These are phyloP conservation scores for Orius laevigatus DNA, from an alignment of 1,140 invertebrate genomes.

Conservation along the genomic window DNA sequence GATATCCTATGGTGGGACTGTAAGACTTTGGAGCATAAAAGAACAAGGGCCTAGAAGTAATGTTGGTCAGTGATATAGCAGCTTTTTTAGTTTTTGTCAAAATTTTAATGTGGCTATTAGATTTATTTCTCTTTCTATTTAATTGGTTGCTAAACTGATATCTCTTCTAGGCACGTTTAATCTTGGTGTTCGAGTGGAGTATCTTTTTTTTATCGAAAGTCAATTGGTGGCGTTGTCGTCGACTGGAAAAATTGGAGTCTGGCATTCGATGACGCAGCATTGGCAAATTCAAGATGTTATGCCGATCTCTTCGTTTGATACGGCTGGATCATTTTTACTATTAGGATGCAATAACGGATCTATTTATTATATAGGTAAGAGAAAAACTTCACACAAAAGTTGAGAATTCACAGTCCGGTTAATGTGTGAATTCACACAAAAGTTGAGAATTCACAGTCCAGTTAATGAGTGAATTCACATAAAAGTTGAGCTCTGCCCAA, in stretches of 20 bases:
- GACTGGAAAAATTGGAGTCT: constrained; percentile 93
- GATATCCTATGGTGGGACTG: constrained; percentile 68
- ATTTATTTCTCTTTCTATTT: too few species aligned
- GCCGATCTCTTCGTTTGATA: constrained; percentile 87
- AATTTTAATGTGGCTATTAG: too few species aligned
- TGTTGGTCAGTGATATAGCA: constrained; percentile 39
- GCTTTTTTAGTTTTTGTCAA: not conserved
- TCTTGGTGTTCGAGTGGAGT: constrained; percentile 80
- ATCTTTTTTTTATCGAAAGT: constrained; percentile 92
- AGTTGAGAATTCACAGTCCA: too few species aligned
- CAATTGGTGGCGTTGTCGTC: constrained; percentile 87
- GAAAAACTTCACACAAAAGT: too few species aligned
- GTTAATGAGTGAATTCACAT: too few species aligned
- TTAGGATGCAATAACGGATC: constrained; percentile 91
- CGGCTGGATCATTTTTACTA: constrained; percentile 85
- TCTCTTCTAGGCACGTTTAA: constrained; percentile 82
- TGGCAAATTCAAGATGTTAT: constrained; percentile 95
- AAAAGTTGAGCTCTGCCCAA: too few species aligned
- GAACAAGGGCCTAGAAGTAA: constrained; percentile 61
- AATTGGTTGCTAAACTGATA: too few species aligned
- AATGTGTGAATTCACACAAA: too few species aligned
- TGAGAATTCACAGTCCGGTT: too few species aligned
- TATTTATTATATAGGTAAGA: constrained; percentile 93
- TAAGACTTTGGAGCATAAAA: constrained; percentile 77
- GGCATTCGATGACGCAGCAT: constrained; percentile 96